Base-by-base conservation (phyloP, 1,140 invertebrate species). In the Neodiprion pinetum region DNA sequence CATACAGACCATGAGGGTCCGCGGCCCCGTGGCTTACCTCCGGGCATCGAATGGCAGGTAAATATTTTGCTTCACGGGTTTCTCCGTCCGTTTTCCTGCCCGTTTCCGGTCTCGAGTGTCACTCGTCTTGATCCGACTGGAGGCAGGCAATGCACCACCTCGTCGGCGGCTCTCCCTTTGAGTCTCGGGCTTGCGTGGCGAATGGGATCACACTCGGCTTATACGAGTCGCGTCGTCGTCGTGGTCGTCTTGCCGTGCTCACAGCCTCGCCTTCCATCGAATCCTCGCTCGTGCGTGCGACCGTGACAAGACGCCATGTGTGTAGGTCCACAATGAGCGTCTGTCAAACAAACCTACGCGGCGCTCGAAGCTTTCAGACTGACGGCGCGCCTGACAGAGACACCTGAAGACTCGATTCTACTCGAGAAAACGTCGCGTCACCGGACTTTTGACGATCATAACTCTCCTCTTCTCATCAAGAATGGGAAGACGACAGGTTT, bases 201-300 rank as follows among this genome's bases (percentile, higher is more conserved):
- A 61, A 61, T 61, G 53, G 53, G 53, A 61, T 61, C 53, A 61
- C 53, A 61, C 53, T 61, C 53, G 53, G 53, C 53, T 61, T 61
- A 61, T 61, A 17, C 53, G 28, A 40, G 28, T 40, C 28, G 28
- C 28, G 28, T 40, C 28, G 28, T 40, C 28, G 28, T 40, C 28
- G 28, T 40, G 1, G 28, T 40, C 28, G 28, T 40, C 28, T 40
- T 40, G 28, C 28, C 28, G 28, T 40, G 5, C 28, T 40, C 28
- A 40, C 28, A 40, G 28, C 53, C 53, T 61, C 53, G 53, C 11
- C 9, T 61, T 61, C 53, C n/a, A 61, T 61, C 53, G 53, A 61
- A 61, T 61, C 53, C 53, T 61, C 53, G 53, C 9, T 61, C 53
- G 53, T 61, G 53, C 53, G 53, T 61, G 53, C 53, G 53, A 61